Conservation (phyloP, 2,888 invertebrate genomes). For the Yponomeuta sedellus region DNA sequence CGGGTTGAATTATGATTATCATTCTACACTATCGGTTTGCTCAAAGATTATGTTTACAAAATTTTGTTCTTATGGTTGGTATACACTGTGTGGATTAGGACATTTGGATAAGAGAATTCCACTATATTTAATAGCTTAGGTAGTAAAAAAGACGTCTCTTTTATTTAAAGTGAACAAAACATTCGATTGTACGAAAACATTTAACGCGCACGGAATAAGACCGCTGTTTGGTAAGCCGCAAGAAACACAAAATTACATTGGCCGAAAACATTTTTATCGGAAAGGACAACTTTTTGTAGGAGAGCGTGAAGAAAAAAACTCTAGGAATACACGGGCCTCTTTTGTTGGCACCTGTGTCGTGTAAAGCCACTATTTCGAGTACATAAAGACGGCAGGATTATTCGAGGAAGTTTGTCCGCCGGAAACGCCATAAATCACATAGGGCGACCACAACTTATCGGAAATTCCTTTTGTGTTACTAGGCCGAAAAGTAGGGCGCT, state of each 20-base stretch:
- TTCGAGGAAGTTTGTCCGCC: not conserved
- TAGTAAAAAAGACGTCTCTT: too few species aligned
- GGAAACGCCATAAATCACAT: conserved; percentile 8
- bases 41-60: not conserved
- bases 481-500: not conserved
- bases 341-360: conserved; percentile 1
- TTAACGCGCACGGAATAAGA: not conserved
- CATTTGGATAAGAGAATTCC: too few species aligned
- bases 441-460: not conserved
- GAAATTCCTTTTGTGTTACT: not conserved
- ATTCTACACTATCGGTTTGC: not conserved
- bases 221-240: not conserved
- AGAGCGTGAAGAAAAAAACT: not conserved
- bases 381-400: not conserved
- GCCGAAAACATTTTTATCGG: not conserved
- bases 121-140: too few species aligned
- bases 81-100: too few species aligned
- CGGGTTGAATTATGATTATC: not conserved
- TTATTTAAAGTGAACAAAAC: too few species aligned
- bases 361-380: not conserved
- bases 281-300: not conserved
- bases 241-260: conserved; percentile 4
- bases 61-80: too few species aligned
- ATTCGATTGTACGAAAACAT: not conserved
- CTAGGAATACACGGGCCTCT: not conserved